phyloP scores from a whole-genome alignment of 2,113 vertebrate species.

The Rhinopomastus cyanomelas region DNA sequence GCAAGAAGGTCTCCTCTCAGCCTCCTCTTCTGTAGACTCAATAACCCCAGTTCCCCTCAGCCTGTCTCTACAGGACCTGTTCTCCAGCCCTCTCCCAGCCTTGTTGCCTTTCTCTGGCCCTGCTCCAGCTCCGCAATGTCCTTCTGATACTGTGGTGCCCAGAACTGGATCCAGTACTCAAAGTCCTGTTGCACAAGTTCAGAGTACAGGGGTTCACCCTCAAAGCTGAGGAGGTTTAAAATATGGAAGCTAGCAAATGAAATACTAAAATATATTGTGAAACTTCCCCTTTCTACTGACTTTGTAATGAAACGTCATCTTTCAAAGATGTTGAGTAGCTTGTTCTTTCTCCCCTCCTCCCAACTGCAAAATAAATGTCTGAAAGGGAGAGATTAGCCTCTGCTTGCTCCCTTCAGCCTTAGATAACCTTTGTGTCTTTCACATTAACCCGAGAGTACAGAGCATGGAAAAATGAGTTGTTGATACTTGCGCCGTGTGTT shows the following conservation, averaged over 20 bases:
- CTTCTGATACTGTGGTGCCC: no score
- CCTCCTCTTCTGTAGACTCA: no score
- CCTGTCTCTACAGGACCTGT: no score
- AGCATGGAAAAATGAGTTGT: not conserved
- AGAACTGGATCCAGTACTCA: no score
- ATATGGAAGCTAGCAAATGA: not conserved
- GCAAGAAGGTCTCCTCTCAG: no score
- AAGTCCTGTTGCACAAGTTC: no score
- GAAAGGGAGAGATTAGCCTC: constrained; percentile 42
- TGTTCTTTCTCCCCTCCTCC: not conserved
- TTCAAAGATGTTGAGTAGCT: not conserved
- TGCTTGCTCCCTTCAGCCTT: not conserved
- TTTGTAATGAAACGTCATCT: not conserved
- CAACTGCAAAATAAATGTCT: not conserved
- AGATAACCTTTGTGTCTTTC: constrained; percentile 4
- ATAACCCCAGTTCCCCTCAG: no score
- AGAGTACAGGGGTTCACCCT: not conserved
- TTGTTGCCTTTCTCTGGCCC: no score
- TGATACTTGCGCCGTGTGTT: not conserved
- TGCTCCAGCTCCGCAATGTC: no score
- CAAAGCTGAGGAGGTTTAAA: not conserved
- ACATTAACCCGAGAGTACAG: not conserved
- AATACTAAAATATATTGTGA: not conserved
- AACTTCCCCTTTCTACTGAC: not conserved
- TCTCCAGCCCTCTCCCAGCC: no score